Percentiles rank a stretch among this genome's conserved stretches.
Evolutionary conservation across 2,888 invertebrate species (phyloP).

Genomic region (Pemphredon lugubris): DNA sequence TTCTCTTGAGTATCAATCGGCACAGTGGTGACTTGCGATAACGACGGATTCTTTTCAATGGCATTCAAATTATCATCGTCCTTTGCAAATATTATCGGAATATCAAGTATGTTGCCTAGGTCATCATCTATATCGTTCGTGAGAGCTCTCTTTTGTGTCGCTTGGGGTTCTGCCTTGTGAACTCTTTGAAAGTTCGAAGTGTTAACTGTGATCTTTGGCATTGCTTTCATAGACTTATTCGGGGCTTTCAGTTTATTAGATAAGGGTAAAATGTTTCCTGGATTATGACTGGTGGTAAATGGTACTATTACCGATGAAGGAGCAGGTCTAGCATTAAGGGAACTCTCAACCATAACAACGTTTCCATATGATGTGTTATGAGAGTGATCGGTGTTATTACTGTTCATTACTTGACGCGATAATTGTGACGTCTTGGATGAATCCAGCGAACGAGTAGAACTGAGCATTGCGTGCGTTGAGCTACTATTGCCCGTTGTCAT

Average conservation of each 20-base stretch:
- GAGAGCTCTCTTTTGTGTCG: conserved; percentile 53
- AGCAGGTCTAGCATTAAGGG: conserved; percentile 51
- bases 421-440: conserved; percentile 66
- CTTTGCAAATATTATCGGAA: conserved; percentile 86
- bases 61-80: conserved; percentile 81
- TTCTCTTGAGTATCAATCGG: conserved; percentile 51
- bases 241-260: conserved; percentile 64
- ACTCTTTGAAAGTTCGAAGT: conserved; percentile 61
- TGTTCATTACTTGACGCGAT: conserved; percentile 54
- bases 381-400: conserved; percentile 61
- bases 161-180: conserved; percentile 54
- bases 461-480: conserved; percentile 49
- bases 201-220: conserved; percentile 74
- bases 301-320: conserved; percentile 64
- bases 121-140: conserved; percentile 72
- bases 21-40: conserved; percentile 58
- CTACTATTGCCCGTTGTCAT: conserved; percentile 57
- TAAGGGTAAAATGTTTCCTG: conserved; percentile 66
- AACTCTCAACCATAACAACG: conserved; percentile 70
- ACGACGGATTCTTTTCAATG: conserved; percentile 67
- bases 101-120: conserved; percentile 84
- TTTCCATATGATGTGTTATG: conserved; percentile 63
- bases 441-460: conserved; percentile 64
- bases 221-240: conserved; percentile 63
- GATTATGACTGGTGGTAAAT: conserved; percentile 59